A percentile compares a stretch with the other conserved stretches of the same genome.
Evolutionary conservation across 64 coral and sea anemone species (phyloP).

Genomic region (Pachyseris speciosa): DNA sequence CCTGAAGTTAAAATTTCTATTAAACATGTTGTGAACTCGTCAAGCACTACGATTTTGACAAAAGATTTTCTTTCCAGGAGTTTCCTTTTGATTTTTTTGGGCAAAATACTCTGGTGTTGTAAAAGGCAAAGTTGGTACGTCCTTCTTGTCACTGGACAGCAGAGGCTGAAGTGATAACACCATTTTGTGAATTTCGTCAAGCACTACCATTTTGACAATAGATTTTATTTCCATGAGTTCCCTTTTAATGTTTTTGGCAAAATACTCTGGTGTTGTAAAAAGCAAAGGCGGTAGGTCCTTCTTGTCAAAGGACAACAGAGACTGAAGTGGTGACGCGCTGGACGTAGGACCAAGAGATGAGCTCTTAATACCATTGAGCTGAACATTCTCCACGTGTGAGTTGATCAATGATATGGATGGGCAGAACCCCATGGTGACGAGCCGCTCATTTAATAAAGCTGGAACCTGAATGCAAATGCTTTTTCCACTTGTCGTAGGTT

Average conservation of each 20-base stretch:
- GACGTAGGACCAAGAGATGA: background rate
- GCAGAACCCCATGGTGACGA: slow-evolving; percentile 4
- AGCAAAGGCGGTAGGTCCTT: background rate
- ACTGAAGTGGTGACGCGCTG: background rate
- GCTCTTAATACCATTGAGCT: background rate
- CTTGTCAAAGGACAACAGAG: background rate
- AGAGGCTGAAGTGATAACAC: background rate
- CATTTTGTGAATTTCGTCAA: slow-evolving; percentile 64
- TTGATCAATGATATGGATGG: slow-evolving; percentile 54
- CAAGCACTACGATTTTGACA: slow-evolving; percentile 12
- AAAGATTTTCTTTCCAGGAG: background rate
- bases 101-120: too few species aligned
- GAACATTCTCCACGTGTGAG: background rate
- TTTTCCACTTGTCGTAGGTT: slow-evolving; percentile 53
- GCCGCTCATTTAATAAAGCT: slow-evolving; percentile 31
- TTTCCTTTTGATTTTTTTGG: background rate
- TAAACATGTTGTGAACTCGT: slow-evolving; percentile 65
- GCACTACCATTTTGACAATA: slow-evolving; percentile 9
- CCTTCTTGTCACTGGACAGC: background rate
- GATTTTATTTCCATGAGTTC: background rate
- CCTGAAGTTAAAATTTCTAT: slow-evolving; percentile 34
- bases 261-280: slow-evolving; percentile 26
- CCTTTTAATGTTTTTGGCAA: background rate
- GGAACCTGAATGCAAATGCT: slow-evolving; percentile 55
- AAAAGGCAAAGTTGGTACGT: background rate